Evolutionary conservation across 2,888 invertebrate species (phyloP), one percentile per base, ranked within the genome.

Genomic region (Phalangium opilio): DNA sequence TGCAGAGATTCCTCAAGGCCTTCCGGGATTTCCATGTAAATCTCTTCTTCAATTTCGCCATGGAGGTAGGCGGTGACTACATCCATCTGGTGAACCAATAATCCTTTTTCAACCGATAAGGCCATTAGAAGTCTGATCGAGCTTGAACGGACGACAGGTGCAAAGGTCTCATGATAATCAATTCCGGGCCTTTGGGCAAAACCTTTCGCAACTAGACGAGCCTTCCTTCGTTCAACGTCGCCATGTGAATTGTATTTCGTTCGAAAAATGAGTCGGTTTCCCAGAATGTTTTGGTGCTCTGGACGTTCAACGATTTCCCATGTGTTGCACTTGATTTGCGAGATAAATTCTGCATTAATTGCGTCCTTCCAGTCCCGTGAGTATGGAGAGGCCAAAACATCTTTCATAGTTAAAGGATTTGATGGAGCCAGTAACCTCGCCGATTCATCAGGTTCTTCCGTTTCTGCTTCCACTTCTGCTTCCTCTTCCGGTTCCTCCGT

Each of bases 21-120:
- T 12, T 19, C 32, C 36, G 48, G 45, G 34, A 46, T 43, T 20
- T 51, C 46, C 48, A 51, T 48, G 39, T 44, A 51, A 19, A 52
- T 39, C 33, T 49, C 49, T 43, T 52, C 50, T 14, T 20, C 45
- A 3, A 49, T 15, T 10, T 45, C 42, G 27, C 52, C 50, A 47
- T 51, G 45, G 8, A 51, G 40, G 36, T 44, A 51, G 14, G 49
- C 47, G 20, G 50, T 36, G 18, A 42, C 32, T 33, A 53, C 47
- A 42, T 53, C 53, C n/a, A 47, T 43, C 8, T 44, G 47, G 12
- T 10, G 3, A 8, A 47, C 32, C 11, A n/a, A 17, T 19, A 43
- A 11, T 33, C 11, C 34, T 33, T n/a, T n/a, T n/a, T 34, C 34
- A 12, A n/a, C 34, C n/a, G 34, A 11, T 11, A 34, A 12, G 11